Evolutionary conservation across 2,888 invertebrate genomes (phyloP), one percentile per base, ranked within the genome.

Genomic region (Drosophila diplacantha): DNA sequence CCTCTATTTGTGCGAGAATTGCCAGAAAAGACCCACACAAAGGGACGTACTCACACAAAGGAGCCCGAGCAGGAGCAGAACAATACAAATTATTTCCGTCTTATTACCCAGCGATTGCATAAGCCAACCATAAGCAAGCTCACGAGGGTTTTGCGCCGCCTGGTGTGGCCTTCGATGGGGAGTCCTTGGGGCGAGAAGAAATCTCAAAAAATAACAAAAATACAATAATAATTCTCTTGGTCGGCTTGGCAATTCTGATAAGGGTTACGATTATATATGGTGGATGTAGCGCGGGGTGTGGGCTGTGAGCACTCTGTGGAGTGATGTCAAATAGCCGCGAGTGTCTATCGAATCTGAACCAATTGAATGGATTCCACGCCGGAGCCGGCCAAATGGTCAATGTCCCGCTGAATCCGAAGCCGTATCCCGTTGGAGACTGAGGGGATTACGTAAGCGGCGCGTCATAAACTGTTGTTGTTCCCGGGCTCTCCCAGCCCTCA

Each of bases 191-290:
- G 44, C 18, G 44, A 18, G 59, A 32, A 26, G 22, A 60, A 60
- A 61, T 62, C 62, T 31, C 43, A 20, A 52, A 52, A 62, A 62
- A 63, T 51, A 62, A 68, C 46, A 67, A 50, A 65, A 47, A 72
- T 79, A 74, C 73, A 78, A 75, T 82, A 84, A 86, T 83, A 85
- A 86, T 86, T 85, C 81, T 81, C 76, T 75, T 80, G 85, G 82
- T 84, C 83, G 82, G 44, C 29, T 44, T 44, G 44, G 44, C 44
- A 44, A 44, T 31, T 44, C 44, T 9, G 44, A 49, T 44, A 32
- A 59, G 32, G 50, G 46, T 50, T 63, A 29, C 22, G 29, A 26
- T 32, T 39, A 31, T 31, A 29, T 46, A 29, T 44, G n/a, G 7
- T n/a, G 22, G 35, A 35, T 14, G 16, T 32, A 9, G 49, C 5